phyloP scores from a whole-genome alignment of 2,888 invertebrate genomes.

The Acanthosepion esculentum region DNA sequence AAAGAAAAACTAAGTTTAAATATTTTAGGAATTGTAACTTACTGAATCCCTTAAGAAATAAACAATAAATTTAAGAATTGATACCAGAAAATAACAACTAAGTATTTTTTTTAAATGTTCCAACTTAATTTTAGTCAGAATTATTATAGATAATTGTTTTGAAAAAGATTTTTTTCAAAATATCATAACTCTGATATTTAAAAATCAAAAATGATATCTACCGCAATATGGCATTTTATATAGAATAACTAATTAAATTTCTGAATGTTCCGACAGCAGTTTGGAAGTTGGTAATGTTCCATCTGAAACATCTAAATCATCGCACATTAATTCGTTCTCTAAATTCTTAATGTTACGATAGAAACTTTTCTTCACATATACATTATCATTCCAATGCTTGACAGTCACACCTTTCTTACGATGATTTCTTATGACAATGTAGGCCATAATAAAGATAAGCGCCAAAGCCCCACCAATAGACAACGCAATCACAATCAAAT shows the following conservation, averaged over 20 bases:
- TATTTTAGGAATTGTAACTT: too few species aligned
- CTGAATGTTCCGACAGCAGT: slow-evolving; percentile 53
- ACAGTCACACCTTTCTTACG: not conserved
- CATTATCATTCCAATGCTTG: slow-evolving; percentile 34
- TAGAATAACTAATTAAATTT: slow-evolving; percentile 8
- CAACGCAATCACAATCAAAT: not conserved
- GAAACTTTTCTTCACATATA: slow-evolving; percentile 38
- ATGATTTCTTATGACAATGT: not conserved
- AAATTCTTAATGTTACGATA: slow-evolving; percentile 47
- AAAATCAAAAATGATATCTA: not conserved
- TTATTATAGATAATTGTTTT: not conserved
- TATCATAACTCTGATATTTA: not conserved
- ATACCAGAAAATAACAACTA: too few species aligned
- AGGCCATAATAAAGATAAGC: not conserved
- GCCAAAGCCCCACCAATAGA: not conserved
- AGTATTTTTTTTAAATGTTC: not conserved
- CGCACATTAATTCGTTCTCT: slow-evolving; percentile 36
- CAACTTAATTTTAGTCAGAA: not conserved
- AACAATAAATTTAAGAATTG: too few species aligned
- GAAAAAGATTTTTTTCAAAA: not conserved
- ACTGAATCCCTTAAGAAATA: too few species aligned
- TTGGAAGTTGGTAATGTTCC: slow-evolving; percentile 55
- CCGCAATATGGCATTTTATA: not conserved
- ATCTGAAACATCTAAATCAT: slow-evolving; percentile 57
- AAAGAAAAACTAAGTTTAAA: too few species aligned